These are phyloP conservation scores for Microlaimidae sp. DNA, from an alignment of 2,888 invertebrate genomes.

Conservation along the genomic window DNA sequence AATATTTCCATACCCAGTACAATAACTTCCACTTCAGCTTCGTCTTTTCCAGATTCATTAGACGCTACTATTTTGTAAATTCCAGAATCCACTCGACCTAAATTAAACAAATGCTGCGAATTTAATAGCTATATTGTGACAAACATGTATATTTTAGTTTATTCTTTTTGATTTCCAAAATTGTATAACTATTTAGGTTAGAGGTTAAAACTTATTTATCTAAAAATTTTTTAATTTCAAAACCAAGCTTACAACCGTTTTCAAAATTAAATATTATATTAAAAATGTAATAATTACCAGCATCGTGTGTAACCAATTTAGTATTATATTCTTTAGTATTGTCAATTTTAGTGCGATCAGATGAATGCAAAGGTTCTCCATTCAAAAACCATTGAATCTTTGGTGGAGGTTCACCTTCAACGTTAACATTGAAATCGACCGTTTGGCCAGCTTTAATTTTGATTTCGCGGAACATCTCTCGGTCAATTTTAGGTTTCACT, in stretches of 20 bases:
- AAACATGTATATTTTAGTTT: too few relatives aligned
- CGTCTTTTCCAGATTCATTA: conserved; percentile 41
- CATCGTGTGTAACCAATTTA: conserved; percentile 60
- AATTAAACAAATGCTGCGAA: too few relatives aligned
- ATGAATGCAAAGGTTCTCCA: conserved; percentile 46
- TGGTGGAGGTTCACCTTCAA: conserved; percentile 76
- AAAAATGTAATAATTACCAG: too few relatives aligned
- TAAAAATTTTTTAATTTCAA: too few relatives aligned
- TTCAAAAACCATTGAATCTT: conserved; percentile 67
- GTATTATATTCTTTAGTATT: conserved; percentile 64
- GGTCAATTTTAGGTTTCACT: conserved; percentile 85
- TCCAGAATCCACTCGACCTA: conserved; percentile 57
- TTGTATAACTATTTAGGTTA: too few relatives aligned
- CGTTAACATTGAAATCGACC: conserved; percentile 77
- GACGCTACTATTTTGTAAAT: conserved; percentile 40
- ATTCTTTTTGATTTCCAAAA: too few relatives aligned
- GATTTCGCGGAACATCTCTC: conserved; percentile 70
- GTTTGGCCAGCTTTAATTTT: conserved; percentile 70
- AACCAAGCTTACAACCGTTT: too few relatives aligned
- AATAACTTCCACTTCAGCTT: conserved; percentile 44
- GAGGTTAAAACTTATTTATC: too few relatives aligned
- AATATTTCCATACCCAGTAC: conserved; percentile 62
- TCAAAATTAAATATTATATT: too few relatives aligned
- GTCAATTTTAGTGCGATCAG: conserved; percentile 53
- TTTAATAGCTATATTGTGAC: too few relatives aligned